These are phyloP conservation scores for Hydractinia echinata DNA, from an alignment of 30 jellyfish, hydroid and myxozoan species.

Conservation along the genomic window DNA sequence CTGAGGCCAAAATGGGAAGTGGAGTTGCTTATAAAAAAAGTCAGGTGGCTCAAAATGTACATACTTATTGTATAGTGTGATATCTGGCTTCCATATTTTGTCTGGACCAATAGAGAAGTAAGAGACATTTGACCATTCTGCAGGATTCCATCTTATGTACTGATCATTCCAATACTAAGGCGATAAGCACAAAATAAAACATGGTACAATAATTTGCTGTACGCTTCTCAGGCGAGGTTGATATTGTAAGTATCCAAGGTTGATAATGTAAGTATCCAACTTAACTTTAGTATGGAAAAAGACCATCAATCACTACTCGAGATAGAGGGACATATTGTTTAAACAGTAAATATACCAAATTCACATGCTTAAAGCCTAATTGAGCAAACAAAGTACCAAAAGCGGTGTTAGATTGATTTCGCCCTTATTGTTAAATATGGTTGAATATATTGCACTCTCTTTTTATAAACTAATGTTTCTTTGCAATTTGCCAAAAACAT, in stretches of 20 bases:
- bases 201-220: neutral
- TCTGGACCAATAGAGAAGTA: constrained; percentile 57
- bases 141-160: constrained; percentile 57
- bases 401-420: too few species aligned
- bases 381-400: too few species aligned
- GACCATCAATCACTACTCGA: too few species aligned
- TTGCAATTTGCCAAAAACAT: too few species aligned
- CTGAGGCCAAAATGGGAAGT: too few species aligned
- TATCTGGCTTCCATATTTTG: constrained; percentile 79
- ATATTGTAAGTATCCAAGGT: neutral
- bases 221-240: neutral
- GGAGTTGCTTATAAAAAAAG: too few species aligned
- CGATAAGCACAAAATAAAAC: neutral
- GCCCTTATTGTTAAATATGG: too few species aligned
- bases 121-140: constrained; percentile 41
- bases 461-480: too few species aligned
- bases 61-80: constrained; percentile 72
- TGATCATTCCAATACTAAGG: constrained; percentile 82
- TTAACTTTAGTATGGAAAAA: neutral
- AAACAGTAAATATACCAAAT: too few species aligned
- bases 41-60: neutral
- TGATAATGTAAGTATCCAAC: neutral
- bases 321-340: too few species aligned
- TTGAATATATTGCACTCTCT: too few species aligned
- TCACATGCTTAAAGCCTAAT: too few species aligned